A percentile compares a stretch with the other conserved stretches of the same genome.
phyloP scores from a whole-genome alignment of 2,797 vertebrate genomes.

The Danio kyathit region DNA sequence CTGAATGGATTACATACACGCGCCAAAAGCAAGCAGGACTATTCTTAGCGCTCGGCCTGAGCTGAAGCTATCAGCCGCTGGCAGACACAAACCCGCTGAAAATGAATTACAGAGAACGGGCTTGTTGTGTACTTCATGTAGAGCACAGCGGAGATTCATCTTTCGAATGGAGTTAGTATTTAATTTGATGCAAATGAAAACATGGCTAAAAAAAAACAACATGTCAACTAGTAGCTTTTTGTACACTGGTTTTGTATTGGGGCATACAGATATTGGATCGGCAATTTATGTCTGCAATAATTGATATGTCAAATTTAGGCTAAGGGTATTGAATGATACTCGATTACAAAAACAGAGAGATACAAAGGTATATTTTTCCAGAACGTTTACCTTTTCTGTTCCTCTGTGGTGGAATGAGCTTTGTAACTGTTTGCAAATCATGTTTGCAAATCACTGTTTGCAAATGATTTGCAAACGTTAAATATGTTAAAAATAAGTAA shows the following conservation, averaged over 20 bases:
- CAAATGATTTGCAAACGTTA: too few species aligned
- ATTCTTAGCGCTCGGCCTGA: conserved; percentile 29
- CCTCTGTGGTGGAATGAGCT: too few species aligned
- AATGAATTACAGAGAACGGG: conserved; percentile 17
- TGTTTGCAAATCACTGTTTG: too few species aligned
- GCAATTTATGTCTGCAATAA: background rate
- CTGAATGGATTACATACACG: conserved; percentile 46
- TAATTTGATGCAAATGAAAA: conserved; percentile 15
- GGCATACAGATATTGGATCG: background rate
- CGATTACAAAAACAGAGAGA: too few species aligned
- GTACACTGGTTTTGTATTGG: background rate
- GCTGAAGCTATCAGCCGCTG: conserved; percentile 37
- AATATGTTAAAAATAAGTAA: too few species aligned
- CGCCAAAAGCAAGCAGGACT: conserved; percentile 29
- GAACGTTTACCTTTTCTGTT: too few species aligned
- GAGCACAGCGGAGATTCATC: background rate
- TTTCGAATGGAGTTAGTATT: background rate
- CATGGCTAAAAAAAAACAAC: background rate
- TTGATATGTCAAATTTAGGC: too few species aligned
- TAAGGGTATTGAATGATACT: too few species aligned
- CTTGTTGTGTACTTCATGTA: background rate
- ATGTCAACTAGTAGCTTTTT: background rate
- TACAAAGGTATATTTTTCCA: too few species aligned
- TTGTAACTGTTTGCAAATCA: too few species aligned
- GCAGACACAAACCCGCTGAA: conserved; percentile 16